These are phyloP conservation scores for Corythaeola cristata DNA, from an alignment of 2,113 vertebrate species.

Conservation along the genomic window DNA sequence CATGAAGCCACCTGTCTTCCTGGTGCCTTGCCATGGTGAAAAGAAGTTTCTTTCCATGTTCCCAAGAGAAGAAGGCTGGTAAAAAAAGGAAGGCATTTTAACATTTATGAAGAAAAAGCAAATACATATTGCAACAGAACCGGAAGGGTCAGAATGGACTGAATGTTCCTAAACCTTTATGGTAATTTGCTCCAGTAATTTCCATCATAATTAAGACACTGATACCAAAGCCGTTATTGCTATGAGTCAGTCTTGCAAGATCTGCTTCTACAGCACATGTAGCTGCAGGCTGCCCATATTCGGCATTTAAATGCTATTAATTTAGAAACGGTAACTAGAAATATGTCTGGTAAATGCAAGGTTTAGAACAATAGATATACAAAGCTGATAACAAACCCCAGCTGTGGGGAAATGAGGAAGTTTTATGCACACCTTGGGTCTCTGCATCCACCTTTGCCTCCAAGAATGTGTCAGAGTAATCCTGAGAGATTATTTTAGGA, in stretches of 20 bases:
- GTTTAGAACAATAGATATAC: conserved; percentile 18
- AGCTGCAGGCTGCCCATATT: conserved; percentile 40
- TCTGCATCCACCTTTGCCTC: conserved; percentile 22
- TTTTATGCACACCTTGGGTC: conserved; percentile 14
- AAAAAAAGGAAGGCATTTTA: conserved; percentile 1
- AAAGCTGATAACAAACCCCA: conserved; percentile 46
- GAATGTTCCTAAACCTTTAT: conserved; percentile 69
- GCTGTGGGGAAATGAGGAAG: conserved; percentile 1
- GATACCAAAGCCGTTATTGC: conserved; percentile 17
- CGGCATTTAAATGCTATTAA: conserved; percentile 41
- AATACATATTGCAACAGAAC: conserved; percentile 55
- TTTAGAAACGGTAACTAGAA: conserved; percentile 38
- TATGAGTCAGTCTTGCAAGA: conserved; percentile 49
- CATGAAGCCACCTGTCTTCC: conserved; percentile 63
- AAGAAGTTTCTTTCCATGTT: conserved; percentile 4
- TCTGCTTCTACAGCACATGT: conserved; percentile 12
- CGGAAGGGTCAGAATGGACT: conserved; percentile 57
- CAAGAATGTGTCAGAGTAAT: background rate
- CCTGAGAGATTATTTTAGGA: background rate
- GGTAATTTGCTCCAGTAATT: conserved; percentile 63
- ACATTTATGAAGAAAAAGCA: conserved; percentile 52
- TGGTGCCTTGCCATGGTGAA: conserved; percentile 56
- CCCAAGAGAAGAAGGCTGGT: conserved; percentile 11
- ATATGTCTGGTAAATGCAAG: conserved; percentile 11
- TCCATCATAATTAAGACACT: conserved; percentile 60